A percentile compares a stretch with the other conserved stretches of the same genome.
Conservation (phyloP, 2,888 invertebrate genomes). For the Nycteola revayana region DNA sequence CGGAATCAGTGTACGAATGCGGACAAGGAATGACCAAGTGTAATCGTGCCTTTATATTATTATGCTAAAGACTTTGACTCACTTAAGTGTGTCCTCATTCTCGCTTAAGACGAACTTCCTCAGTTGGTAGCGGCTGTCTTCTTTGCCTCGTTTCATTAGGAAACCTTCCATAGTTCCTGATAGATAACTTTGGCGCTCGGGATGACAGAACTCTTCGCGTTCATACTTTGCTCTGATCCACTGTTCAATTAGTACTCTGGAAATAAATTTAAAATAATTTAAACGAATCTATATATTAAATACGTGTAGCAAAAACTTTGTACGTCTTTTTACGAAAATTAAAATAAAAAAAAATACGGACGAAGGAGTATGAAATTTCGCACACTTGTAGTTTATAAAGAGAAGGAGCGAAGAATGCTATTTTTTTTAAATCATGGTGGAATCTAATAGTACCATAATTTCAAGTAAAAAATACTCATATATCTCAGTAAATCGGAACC, state of each 20-base stretch:
- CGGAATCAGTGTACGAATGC: conserved; percentile 32
- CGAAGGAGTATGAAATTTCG: no score
- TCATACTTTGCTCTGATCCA: conserved; percentile 96
- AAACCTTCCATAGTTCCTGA: conserved; percentile 92
- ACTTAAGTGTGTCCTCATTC: conserved; percentile 89
- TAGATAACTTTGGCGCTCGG: conserved; percentile 90
- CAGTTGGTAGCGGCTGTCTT: conserved; percentile 91
- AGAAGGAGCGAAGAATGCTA: no score
- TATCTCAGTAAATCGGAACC: no score
- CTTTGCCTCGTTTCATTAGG: conserved; percentile 94
- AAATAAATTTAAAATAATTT: conserved; percentile 38
- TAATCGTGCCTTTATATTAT: conserved; percentile 30
- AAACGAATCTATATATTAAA: no score
- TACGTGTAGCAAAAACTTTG: no score
- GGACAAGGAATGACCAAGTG: conserved; percentile 32
- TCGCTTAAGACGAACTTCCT: conserved; percentile 92
- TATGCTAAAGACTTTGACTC: conserved; percentile 43
- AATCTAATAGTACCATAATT: no score
- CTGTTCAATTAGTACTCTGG: conserved; percentile 92
- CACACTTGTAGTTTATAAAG: no score
- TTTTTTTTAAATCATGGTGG: no score
- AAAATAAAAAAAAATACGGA: no score
- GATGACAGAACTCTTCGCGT: conserved; percentile 92
- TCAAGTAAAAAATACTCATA: no score
- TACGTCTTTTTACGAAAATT: no score